Percentiles rank a stretch among this genome's conserved stretches.
Conservation (phyloP, 2,888 invertebrate genomes). For the Dioctria rufipes region DNA sequence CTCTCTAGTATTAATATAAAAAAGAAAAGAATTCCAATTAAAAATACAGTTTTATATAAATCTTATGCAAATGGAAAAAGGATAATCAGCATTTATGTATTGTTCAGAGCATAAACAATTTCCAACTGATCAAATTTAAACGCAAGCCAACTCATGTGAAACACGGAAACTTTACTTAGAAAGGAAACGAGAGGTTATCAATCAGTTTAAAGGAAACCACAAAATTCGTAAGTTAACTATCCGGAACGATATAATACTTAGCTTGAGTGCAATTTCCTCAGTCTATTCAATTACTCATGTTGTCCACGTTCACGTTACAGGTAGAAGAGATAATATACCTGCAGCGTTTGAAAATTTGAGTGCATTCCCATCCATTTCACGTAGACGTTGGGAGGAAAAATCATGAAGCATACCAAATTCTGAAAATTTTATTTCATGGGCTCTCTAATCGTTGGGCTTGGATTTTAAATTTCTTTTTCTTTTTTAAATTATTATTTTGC, state of each 20-base stretch:
- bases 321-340: slow-evolving; percentile 44
- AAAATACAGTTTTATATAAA: too few species aligned
- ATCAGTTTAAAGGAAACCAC: slow-evolving; percentile 63
- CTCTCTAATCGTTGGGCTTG: slow-evolving; percentile 8
- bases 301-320: slow-evolving; percentile 49
- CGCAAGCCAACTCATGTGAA: slow-evolving; percentile 19
- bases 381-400: neutral
- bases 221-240: slow-evolving; percentile 62
- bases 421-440: neutral
- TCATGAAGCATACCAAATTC: slow-evolving; percentile 18
- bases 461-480: too few species aligned
- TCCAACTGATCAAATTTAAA: slow-evolving; percentile 30
- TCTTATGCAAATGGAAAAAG: too few species aligned
- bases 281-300: slow-evolving; percentile 47
- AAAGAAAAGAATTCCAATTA: too few species aligned
- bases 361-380: slow-evolving; percentile 47
- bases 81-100: too few species aligned
- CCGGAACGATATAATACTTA: slow-evolving; percentile 60
- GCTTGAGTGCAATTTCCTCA: slow-evolving; percentile 46
- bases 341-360: slow-evolving; percentile 18
- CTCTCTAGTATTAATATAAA: too few species aligned
- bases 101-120: too few species aligned
- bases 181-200: slow-evolving; percentile 61
- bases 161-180: slow-evolving; percentile 4
- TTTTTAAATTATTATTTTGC: too few species aligned